A percentile compares a stretch with the other conserved stretches of the same genome.
These are phyloP conservation scores for Calyptommatus sinebrachiatus DNA, from an alignment of 2,113 vertebrate genomes.

Conservation along the genomic window DNA sequence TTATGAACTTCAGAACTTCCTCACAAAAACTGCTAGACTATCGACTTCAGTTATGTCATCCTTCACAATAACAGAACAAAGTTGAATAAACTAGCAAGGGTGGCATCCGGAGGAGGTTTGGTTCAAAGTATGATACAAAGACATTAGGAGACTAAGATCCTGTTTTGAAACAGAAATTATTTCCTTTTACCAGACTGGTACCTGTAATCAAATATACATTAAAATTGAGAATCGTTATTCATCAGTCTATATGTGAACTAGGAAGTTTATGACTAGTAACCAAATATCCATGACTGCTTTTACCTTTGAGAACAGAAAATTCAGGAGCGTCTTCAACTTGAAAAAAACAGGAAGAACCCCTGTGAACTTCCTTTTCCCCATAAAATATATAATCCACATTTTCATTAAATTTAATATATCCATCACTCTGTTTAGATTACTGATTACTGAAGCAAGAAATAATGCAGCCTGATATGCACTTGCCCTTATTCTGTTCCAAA, in stretches of 20 bases:
- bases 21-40: too few species aligned
- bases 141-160: background rate
- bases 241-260: too few species aligned
- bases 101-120: background rate
- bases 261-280: too few species aligned
- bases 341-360: background rate
- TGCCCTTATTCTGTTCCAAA: background rate
- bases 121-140: background rate
- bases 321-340: background rate
- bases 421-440: too few species aligned
- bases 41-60: background rate
- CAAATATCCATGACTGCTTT: background rate
- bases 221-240: too few species aligned
- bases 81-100: background rate
- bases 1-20: too few species aligned
- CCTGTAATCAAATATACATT: too few species aligned
- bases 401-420: background rate
- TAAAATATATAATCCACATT: background rate
- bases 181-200: too few species aligned
- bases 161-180: background rate
- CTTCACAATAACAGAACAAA: background rate
- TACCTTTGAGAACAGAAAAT: background rate
- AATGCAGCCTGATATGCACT: background rate
- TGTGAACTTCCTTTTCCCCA: too few species aligned
- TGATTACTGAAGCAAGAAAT: too few species aligned